Percentiles rank a stretch among this genome's conserved stretches.
Conservation (phyloP, 2,113 vertebrate species). For the Hemichromis elongatus region DNA sequence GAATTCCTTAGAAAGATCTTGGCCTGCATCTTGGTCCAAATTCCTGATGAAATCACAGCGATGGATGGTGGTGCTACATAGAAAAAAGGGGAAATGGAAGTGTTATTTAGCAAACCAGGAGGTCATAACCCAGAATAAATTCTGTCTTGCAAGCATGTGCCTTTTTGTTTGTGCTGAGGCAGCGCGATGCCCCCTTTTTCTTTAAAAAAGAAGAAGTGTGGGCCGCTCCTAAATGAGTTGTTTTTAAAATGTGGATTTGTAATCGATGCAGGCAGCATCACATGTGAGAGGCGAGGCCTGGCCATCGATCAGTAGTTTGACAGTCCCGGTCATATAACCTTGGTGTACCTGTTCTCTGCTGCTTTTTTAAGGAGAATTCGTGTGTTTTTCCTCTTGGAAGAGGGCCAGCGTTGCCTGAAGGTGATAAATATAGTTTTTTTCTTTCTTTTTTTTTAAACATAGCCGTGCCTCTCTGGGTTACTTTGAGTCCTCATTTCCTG, state of each 20-base stretch:
- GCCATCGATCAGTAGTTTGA: background rate
- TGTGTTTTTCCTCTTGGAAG: background rate
- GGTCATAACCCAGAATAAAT: background rate
- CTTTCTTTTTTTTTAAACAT: background rate
- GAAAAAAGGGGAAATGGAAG: slow-evolving; percentile 16
- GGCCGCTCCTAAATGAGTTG: background rate
- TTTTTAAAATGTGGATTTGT: background rate
- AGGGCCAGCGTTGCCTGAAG: background rate
- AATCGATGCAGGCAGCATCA: background rate
- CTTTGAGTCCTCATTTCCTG: slow-evolving; percentile 30
- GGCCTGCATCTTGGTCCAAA: background rate
- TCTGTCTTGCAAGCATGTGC: slow-evolving; percentile 18
- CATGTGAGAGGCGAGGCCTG: background rate
- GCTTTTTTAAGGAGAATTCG: background rate
- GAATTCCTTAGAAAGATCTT: background rate
- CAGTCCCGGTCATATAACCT: background rate
- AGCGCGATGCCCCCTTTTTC: background rate
- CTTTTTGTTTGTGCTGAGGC: background rate
- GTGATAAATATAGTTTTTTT: background rate
- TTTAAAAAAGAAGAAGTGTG: background rate
- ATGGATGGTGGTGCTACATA: background rate
- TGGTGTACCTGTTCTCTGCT: background rate
- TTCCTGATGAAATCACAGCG: background rate
- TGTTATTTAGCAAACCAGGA: background rate
- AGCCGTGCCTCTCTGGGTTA: slow-evolving; percentile 3